Evolutionary conservation across 2,113 vertebrate species (phyloP).

Genomic region (crab-eating macaque (Macaca fascicularis)): T2T-MFA8v1.1 NC_088385.1:133474001-133474500

Average conservation of each 20-base stretch:
- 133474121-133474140: not conserved
- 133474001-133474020: accelerated
- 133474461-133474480: no score
- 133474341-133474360: not conserved
- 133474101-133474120: no score
- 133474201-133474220: not conserved
- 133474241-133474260: no score
- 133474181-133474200: not conserved
- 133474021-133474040: not conserved
- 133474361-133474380: not conserved
- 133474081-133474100: accelerated
- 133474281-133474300: not conserved
- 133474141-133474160: not conserved
- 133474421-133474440: not conserved
- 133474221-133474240: no score
- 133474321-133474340: not conserved
- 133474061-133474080: no score
- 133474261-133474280: no score
- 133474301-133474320: no score
- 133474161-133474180: not conserved
- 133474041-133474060: not conserved
- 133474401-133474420: not conserved
- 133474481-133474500: not conserved
- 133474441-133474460: not conserved
- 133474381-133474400: not conserved